These are phyloP conservation scores for Cotesia chilonis DNA, from an alignment of 1,140 invertebrate species.

Conservation along the genomic window DNA sequence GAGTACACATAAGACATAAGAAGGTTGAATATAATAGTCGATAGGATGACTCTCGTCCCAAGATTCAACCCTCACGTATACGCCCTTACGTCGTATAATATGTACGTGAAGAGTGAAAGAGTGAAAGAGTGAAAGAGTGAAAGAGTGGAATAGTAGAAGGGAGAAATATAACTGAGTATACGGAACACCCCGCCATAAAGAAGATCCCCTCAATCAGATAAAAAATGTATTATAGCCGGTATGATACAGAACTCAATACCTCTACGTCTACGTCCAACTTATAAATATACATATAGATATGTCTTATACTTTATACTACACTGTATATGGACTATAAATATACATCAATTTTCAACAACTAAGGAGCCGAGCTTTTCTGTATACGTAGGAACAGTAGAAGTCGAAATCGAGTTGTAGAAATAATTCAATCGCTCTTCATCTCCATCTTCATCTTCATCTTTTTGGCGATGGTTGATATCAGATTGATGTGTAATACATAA, in stretches of 20 bases:
- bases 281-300: neutral
- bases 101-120: too few relatives aligned
- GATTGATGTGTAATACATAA: too few relatives aligned
- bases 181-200: slow-evolving; percentile 62
- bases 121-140: neutral
- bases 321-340: too few relatives aligned
- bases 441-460: too few relatives aligned
- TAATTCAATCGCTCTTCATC: too few relatives aligned
- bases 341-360: slow-evolving; percentile 1
- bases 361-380: too few relatives aligned
- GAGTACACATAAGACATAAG: neutral
- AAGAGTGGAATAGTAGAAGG: neutral
- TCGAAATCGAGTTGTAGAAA: too few relatives aligned
- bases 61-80: slow-evolving; percentile 25
- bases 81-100: slow-evolving; percentile 15
- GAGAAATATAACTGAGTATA: slow-evolving; percentile 32
- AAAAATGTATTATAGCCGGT: slow-evolving; percentile 67
- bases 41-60: slow-evolving; percentile 31
- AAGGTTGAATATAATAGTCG: slow-evolving; percentile 24
- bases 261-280: slow-evolving; percentile 46
- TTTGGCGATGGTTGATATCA: too few relatives aligned
- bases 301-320: too few relatives aligned
- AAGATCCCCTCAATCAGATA: slow-evolving; percentile 67
- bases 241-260: slow-evolving; percentile 66
- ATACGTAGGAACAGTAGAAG: too few relatives aligned